phyloP scores from a whole-genome alignment of 2,888 invertebrate species.

The Sympetrum striolatum region DNA sequence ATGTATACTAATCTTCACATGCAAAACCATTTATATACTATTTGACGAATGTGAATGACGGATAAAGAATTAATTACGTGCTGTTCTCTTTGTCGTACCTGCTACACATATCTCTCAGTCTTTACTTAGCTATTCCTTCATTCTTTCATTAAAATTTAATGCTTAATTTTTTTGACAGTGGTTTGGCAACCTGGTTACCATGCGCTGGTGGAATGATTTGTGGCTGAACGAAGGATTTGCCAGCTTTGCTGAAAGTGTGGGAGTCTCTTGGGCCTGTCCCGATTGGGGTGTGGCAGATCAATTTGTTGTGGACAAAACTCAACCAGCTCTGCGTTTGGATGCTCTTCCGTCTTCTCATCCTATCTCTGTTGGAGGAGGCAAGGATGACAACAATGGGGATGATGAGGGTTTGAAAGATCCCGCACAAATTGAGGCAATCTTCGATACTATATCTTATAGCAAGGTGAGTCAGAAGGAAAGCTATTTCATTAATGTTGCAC shows the following conservation, averaged over 20 bases:
- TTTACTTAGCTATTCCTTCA: neutral
- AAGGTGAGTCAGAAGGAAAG: constrained; percentile 62
- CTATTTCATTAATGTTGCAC: too few species aligned
- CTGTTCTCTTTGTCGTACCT: too few species aligned
- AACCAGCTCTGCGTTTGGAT: constrained; percentile 72
- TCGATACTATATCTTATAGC: constrained; percentile 77
- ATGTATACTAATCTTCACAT: too few species aligned
- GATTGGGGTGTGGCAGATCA: constrained; percentile 76
- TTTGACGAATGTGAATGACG: too few species aligned
- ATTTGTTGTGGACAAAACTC: constrained; percentile 72
- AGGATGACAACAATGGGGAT: neutral
- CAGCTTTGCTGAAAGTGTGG: constrained; percentile 80
- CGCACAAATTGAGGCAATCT: constrained; percentile 74
- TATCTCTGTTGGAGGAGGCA: constrained; percentile 64
- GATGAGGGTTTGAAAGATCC: constrained; percentile 66
- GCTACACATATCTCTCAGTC: neutral
- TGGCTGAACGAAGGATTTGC: constrained; percentile 93
- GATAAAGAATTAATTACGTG: too few species aligned
- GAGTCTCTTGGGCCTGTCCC: constrained; percentile 68
- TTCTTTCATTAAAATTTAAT: neutral
- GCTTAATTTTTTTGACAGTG: constrained; percentile 61
- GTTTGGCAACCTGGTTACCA: constrained; percentile 92
- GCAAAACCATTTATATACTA: too few species aligned
- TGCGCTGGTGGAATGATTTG: constrained; percentile 92
- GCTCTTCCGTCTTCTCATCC: constrained; percentile 75